These are phyloP conservation scores for Perccottus glenii DNA, from an alignment of 2,113 vertebrate species.

Conservation along the genomic window DNA sequence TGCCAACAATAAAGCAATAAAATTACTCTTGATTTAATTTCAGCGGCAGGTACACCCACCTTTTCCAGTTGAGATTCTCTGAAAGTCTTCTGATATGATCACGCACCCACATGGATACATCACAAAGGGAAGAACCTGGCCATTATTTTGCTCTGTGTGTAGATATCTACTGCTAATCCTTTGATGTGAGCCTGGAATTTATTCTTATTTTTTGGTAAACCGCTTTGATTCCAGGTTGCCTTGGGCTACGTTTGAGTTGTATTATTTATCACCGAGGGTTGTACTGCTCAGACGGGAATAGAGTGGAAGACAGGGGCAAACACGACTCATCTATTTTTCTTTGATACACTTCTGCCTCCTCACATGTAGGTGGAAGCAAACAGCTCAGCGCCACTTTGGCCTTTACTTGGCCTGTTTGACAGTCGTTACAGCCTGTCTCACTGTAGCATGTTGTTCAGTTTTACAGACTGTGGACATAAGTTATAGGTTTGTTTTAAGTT, in stretches of 20 bases:
- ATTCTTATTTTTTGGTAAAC: conserved; percentile 11
- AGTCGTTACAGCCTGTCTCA: too few relatives aligned
- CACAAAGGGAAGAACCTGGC: neutral
- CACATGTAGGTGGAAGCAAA: neutral
- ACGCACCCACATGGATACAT: conserved; percentile 21
- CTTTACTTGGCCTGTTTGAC: conserved; percentile 30
- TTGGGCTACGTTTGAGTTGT: conserved; percentile 43
- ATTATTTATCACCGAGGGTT: conserved; percentile 64
- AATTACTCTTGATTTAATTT: conserved; percentile 21
- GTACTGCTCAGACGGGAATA: conserved; percentile 5
- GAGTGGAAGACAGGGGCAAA: conserved; percentile 21
- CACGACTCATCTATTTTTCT: conserved; percentile 31
- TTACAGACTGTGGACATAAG: too few relatives aligned
- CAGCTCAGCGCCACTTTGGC: neutral
- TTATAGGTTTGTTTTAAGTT: too few relatives aligned
- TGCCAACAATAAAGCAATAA: conserved; percentile 4
- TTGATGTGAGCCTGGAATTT: conserved; percentile 54
- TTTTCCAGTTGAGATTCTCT: neutral
- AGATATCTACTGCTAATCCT: conserved; percentile 51
- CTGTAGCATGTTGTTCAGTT: too few relatives aligned
- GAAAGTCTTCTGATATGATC: conserved; percentile 11
- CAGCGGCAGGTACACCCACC: conserved; percentile 7
- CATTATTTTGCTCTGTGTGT: conserved; percentile 36
- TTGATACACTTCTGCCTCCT: conserved; percentile 19
- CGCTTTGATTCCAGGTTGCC: conserved; percentile 27